These are phyloP conservation scores for Pseudomyrmex concolor DNA, from an alignment of 1,140 invertebrate species.

Conservation along the genomic window DNA sequence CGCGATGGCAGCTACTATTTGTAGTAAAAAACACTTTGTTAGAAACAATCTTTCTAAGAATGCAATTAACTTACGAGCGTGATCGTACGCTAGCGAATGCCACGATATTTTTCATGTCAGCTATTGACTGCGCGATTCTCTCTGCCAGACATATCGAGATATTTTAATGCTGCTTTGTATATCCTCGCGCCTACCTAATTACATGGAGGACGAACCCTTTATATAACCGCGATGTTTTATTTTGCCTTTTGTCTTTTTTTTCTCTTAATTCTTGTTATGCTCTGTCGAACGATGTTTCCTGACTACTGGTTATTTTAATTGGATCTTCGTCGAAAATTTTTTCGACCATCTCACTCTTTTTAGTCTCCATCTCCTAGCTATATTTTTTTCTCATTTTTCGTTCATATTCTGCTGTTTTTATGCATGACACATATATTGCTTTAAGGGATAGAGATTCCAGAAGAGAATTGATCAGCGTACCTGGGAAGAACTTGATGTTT, in stretches of 20 bases:
- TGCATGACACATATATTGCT: conserved; percentile 18
- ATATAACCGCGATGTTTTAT: conserved; percentile 67
- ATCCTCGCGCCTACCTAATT: conserved; percentile 72
- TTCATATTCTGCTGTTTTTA: conserved; percentile 58
- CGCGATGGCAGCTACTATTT: background rate
- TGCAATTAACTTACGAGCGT: conserved; percentile 66
- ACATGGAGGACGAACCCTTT: conserved; percentile 55
- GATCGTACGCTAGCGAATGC: conserved; percentile 49
- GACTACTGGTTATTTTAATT: conserved; percentile 85
- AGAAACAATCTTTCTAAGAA: conserved; percentile 28
- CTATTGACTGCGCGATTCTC: conserved; percentile 37
- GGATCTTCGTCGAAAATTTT: conserved; percentile 84
- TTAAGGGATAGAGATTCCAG: conserved; percentile 4
- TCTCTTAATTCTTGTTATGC: conserved; percentile 67
- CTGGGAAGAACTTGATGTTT: conserved; percentile 52
- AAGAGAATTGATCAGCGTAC: conserved; percentile 27
- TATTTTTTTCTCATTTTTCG: conserved; percentile 21
- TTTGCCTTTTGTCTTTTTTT: conserved; percentile 70
- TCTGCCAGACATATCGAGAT: conserved; percentile 72
- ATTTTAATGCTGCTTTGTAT: conserved; percentile 84
- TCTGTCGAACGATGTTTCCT: conserved; percentile 69
- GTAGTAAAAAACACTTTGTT: conserved; percentile 34
- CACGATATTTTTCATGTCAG: conserved; percentile 60
- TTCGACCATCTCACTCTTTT: conserved; percentile 66
- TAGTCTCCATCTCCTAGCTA: background rate